phyloP scores from a whole-genome alignment of 2,113 vertebrate genomes.

The Ophiodon elongatus region DNA sequence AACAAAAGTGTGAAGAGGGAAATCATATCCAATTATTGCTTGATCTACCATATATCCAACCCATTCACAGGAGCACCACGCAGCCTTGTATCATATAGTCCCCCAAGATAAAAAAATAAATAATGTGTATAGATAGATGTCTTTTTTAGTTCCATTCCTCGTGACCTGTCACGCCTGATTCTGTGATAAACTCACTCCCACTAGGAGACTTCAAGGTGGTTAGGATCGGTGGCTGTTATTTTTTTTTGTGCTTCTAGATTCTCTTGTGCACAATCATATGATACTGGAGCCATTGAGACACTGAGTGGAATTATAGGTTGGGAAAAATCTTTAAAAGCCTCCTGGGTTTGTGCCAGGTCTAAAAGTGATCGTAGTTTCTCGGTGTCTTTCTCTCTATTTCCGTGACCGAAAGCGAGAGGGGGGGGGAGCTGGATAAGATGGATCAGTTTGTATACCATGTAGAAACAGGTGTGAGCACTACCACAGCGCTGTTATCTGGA shows the following conservation, averaged over 20 bases:
- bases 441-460: conserved; percentile 61
- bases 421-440: conserved; percentile 23
- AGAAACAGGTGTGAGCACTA: conserved; percentile 60
- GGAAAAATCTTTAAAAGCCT: conserved; percentile 67
- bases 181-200: conserved; percentile 15
- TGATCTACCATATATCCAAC: conserved; percentile 16
- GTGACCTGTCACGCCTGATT: conserved; percentile 12
- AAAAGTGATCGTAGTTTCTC: conserved; percentile 44
- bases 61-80: neutral
- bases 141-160: conserved; percentile 29
- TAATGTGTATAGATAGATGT: neutral
- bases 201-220: conserved; percentile 65
- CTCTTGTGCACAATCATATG: conserved; percentile 42
- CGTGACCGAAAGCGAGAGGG: conserved; percentile 10
- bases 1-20: conserved; percentile 14
- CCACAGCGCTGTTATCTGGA: conserved; percentile 51
- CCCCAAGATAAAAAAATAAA: conserved; percentile 6
- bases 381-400: conserved; percentile 19
- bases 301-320: conserved; percentile 54
- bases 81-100: neutral
- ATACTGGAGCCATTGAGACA: conserved; percentile 57
- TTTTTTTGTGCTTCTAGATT: conserved; percentile 24
- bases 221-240: conserved; percentile 21
- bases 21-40: conserved; percentile 36
- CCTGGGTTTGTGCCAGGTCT: conserved; percentile 53